Base-by-base conservation (phyloP, 2,113 vertebrate species). In the Crotalus helleri region DNA sequence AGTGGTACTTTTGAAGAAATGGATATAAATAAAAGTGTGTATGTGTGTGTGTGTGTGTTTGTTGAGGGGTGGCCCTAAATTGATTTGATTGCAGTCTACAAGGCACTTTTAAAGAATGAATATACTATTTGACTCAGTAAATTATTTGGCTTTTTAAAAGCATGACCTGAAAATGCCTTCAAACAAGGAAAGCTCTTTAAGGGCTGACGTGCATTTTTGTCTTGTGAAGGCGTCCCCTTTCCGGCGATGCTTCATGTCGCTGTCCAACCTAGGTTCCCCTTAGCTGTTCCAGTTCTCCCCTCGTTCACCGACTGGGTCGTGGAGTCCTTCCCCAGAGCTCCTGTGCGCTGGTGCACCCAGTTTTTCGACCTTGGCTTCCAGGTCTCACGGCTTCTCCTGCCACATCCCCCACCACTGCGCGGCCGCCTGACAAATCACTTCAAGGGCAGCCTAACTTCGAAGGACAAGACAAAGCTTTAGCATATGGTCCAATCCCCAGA, bases 361-460 rank as follows among this genome's bases (percentile, higher is more conserved):
- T 81, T 21, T 46, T 87, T 57, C 87, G 91, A 85, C 90, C 93
- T 91, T 55, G 91, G 2, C 95, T 33, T 39, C 95, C 93, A 92
- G 94, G 93, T 95, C 93, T 61, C 93, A 61, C 90, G 89, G 93
- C 85, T 81, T 94, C 74, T 90, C 59, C 87, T 87, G 87, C 95
- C 95, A 54, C 94, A 94, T 97, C 97, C 97, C 93, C 96, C 98
- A 98, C 98, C 98, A 98, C 98, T 95, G 95, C 97, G 94, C 96
- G 97, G 96, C 98, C 98, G 98, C 98, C 98, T 99, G 98, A 98
- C 98, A 98, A 98, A 98, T 98, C 98, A 98, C 97, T 97, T 98
- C 99, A 99, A 99, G 99, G 99, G 98, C 99, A 98, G 98, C 97
- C 98, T 98, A 98, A 99, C 98, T 99, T 99, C 98, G 99, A 99